These are phyloP conservation scores for Ctenodactylus gundi DNA, from an alignment of 2,113 vertebrate genomes.

Conservation along the genomic window DNA sequence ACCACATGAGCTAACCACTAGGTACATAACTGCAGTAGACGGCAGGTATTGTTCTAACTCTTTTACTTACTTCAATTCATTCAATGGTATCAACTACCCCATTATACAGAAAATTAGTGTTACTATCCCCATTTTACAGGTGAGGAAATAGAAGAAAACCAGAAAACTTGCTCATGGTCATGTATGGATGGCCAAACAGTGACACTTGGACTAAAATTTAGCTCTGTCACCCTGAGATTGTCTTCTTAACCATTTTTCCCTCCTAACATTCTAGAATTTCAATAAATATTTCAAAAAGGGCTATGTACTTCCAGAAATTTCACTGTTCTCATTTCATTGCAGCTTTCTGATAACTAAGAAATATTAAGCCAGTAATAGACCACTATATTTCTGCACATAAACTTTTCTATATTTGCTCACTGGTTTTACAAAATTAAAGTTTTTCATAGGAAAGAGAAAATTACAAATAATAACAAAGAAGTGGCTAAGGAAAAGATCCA, in stretches of 20 bases:
- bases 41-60: neutral
- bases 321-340: neutral
- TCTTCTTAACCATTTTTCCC: neutral
- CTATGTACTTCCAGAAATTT: conserved; percentile 16
- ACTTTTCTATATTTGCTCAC: neutral
- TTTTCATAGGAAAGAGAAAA: conserved; percentile 7
- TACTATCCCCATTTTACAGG: neutral
- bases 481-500: neutral
- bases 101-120: neutral
- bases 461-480: neutral
- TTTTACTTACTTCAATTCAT: neutral
- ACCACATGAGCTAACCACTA: neutral
- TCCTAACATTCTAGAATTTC: neutral
- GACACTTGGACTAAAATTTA: neutral
- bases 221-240: neutral
- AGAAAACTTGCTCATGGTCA: neutral
- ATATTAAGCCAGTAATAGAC: neutral
- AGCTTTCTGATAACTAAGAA: neutral
- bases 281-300: conserved; percentile 32
- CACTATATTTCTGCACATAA: neutral
- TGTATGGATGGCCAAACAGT: neutral
- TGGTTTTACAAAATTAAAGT: neutral
- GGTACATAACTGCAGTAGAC: neutral
- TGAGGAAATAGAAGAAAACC: neutral
- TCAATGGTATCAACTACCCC: neutral